A percentile compares a stretch with the other conserved stretches of the same genome.
phyloP scores from a whole-genome alignment of 1,140 invertebrate genomes.

The Macrobrachium rosenbergii region DNA sequence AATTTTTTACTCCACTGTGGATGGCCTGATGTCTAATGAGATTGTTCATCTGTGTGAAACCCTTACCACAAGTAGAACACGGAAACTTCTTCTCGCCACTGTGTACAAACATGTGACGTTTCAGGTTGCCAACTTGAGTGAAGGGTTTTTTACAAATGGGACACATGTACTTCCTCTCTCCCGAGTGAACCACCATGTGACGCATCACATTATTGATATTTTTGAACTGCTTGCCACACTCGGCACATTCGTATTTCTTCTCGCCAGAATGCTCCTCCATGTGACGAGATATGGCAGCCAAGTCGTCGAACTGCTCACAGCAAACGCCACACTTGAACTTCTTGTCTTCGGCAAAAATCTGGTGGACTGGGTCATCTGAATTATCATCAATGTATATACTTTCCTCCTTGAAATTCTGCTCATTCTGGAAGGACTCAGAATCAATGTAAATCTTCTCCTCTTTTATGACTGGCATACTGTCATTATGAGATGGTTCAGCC shows the following conservation, averaged over 20 bases:
- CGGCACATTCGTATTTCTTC: not conserved
- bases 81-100: not conserved
- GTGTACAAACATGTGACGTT: not conserved
- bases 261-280: too few relatives aligned
- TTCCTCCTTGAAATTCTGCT: too few relatives aligned
- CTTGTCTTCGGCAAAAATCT: too few relatives aligned
- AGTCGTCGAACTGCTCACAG: too few relatives aligned
- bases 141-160: not conserved
- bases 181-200: constrained; percentile 20
- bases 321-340: too few relatives aligned
- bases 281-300: too few relatives aligned
- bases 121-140: not conserved
- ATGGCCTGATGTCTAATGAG: not conserved
- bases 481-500: too few relatives aligned
- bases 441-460: too few relatives aligned
- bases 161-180: constrained; percentile 3
- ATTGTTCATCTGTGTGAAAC: not conserved
- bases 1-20: constrained; percentile 1
- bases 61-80: not conserved
- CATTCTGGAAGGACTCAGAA: too few relatives aligned
- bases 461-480: too few relatives aligned
- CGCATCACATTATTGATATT: not conserved
- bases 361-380: too few relatives aligned
- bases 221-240: not conserved
- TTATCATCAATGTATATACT: too few relatives aligned